Evolutionary conservation across 2,797 vertebrate genomes (phyloP).

Genomic region (Cryptoprocta ferox): DNA sequence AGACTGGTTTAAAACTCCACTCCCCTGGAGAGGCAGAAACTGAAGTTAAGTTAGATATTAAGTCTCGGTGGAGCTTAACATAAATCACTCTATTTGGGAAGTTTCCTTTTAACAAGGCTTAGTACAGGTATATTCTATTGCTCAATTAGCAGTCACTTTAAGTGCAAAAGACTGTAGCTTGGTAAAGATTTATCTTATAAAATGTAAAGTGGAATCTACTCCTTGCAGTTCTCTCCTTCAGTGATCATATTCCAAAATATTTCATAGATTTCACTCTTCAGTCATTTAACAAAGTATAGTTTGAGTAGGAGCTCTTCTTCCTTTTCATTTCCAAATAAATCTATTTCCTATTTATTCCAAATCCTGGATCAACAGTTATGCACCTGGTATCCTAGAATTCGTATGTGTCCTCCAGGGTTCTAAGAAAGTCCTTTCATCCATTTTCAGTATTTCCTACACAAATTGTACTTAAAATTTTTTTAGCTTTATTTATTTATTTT

Average conservation of each 20-base stretch:
- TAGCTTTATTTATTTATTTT: no score
- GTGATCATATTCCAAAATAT: neutral
- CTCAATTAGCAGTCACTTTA: neutral
- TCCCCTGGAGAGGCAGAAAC: neutral
- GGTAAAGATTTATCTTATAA: neutral
- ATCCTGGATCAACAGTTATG: neutral
- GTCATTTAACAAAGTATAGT: neutral
- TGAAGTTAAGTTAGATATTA: neutral
- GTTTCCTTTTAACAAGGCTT: neutral
- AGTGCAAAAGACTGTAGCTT: neutral
- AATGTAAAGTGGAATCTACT: neutral
- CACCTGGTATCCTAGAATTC: neutral
- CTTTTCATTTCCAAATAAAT: neutral
- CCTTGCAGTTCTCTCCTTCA: neutral
- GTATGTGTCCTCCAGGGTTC: neutral
- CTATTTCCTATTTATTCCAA: constrained; percentile 16
- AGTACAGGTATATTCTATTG: no score
- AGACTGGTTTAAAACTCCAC: neutral
- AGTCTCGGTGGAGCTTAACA: neutral
- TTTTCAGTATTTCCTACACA: neutral
- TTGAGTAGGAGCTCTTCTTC: neutral
- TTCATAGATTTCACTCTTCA: neutral
- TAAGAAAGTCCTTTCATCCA: neutral
- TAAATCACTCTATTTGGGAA: neutral
- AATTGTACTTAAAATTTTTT: neutral